Conservation (phyloP, 2,797 vertebrate species). For the Clarias platycephalus region DNA sequence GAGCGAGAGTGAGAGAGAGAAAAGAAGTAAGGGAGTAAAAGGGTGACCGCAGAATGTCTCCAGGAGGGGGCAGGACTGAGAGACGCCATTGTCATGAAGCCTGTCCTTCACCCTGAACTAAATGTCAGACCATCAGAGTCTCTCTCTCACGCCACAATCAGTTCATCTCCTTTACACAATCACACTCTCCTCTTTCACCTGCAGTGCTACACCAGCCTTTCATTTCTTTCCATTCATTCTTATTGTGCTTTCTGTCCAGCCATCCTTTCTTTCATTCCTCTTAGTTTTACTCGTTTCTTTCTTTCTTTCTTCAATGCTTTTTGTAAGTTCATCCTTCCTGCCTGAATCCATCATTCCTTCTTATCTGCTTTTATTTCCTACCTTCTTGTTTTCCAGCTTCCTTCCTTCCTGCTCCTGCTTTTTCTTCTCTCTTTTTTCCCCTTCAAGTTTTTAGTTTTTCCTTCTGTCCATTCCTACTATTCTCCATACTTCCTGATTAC, state of each 20-base stretch:
- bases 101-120: background rate
- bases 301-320: no score
- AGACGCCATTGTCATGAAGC: background rate
- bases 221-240: background rate
- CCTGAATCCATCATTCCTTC: background rate
- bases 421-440: no score
- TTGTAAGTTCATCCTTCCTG: background rate
- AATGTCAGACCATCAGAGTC: background rate
- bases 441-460: no score
- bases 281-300: background rate
- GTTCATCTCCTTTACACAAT: background rate
- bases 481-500: background rate
- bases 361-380: background rate
- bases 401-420: background rate
- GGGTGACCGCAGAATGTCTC: background rate
- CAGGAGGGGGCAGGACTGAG: conserved; percentile 11
- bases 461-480: background rate
- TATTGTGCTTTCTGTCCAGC: background rate
- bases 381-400: background rate
- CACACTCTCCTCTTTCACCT: background rate
- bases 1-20: background rate
- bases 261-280: background rate
- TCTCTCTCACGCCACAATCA: background rate
- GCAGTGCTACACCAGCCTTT: background rate
- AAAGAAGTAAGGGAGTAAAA: background rate